Evolutionary conservation across 2,113 vertebrate genomes (phyloP), one percentile per base, ranked within the genome.

Genomic region (Anguilla japonica): DNA sequence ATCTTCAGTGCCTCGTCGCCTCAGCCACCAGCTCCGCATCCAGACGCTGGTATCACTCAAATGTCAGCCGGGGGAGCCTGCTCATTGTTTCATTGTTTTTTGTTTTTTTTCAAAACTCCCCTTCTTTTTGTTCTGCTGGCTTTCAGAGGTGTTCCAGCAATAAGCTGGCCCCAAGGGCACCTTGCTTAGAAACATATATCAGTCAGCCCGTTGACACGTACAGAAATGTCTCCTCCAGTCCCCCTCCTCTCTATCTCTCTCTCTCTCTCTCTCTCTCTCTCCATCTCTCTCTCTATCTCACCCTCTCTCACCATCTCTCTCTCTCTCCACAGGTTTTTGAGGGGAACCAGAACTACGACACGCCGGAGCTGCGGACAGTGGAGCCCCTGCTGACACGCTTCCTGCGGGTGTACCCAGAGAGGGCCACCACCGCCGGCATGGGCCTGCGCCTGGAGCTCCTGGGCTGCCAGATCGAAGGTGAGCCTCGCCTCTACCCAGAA

Each of bases 341-440:
- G 60, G 98, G 98, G 82, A 99, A 99, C 88, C 97, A 93, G 93
- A 99, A 99, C 93, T 98, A 98, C 0, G 98, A 99, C 89, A 99
- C 97, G 0, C 98, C 98, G 0, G 98, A 99, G 88, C 92, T 99
- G 79, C 90, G 96, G 83, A 93, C 95, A 0, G 93, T 98, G 87
- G 95, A 97, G 26, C 93, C 96, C 0, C 86, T 98, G 22, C 92
- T 93, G 3, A 97, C 97, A 0, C 97, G 97, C 67, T 98, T 96
- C 84, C 89, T 99, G 90, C 94, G 98, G 0, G 94, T 99, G 85
- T 98, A 97, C 93, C 98, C 98, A 0, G 98, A 99, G 92, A 96
- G 96, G 91, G 97, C 97, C 83, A 96, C 97, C 0, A 89, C 90
- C 0, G 95, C 96, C 34, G 98, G 98, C 0, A 88, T 99, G n/a